phyloP scores from a whole-genome alignment of 2,113 vertebrate genomes.

The Meles meles region DNA sequence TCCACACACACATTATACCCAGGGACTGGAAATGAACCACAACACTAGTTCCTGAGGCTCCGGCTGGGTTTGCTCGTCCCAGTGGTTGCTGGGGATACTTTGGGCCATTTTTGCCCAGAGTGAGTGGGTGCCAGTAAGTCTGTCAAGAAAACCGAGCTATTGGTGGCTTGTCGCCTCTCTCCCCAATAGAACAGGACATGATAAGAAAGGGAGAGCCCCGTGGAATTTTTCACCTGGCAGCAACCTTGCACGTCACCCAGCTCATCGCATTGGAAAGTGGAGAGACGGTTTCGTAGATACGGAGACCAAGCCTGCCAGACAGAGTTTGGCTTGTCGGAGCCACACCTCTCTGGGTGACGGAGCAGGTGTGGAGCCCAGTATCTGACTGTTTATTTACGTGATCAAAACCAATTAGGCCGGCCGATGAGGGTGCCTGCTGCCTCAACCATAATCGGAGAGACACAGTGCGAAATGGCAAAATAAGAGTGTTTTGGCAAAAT shows the following conservation, averaged over 20 bases:
- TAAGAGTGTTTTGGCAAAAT: not conserved
- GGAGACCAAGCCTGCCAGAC: not conserved
- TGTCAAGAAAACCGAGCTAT: not conserved
- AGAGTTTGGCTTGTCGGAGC: rapidly evolving
- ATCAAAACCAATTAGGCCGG: not conserved
- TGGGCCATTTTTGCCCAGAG: not conserved
- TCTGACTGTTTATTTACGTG: not conserved
- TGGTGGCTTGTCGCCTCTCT: not conserved
- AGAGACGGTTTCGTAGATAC: not conserved
- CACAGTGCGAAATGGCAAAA: not conserved
- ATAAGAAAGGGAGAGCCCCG: not conserved
- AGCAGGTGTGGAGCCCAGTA: not conserved
- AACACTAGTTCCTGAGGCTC: rapidly evolving
- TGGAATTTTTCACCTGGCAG: not conserved
- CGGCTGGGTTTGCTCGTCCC: not conserved
- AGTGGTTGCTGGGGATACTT: not conserved
- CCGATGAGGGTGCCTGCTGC: not conserved
- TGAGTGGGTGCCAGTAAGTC: not conserved
- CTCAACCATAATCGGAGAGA: not conserved
- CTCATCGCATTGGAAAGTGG: not conserved
- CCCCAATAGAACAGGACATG: not conserved
- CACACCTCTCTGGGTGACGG: not conserved
- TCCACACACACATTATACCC: rapidly evolving
- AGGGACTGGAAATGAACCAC: not conserved
- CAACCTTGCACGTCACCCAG: too few relatives aligned